A percentile compares a stretch with the other conserved stretches of the same genome.
phyloP scores from a whole-genome alignment of 2,113 vertebrate species.

The Anoura caudifer region DNA sequence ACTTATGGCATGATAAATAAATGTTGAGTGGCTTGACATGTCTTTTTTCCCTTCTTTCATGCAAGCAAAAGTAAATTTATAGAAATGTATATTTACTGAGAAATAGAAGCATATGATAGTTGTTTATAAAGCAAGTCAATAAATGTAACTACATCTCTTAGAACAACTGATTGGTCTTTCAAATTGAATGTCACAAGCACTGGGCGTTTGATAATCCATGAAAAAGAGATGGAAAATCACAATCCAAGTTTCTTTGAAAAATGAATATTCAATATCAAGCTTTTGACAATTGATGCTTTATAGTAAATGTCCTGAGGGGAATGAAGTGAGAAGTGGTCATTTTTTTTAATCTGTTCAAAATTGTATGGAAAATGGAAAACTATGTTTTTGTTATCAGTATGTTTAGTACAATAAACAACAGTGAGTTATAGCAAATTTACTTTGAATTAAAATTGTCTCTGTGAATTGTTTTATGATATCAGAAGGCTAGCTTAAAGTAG shows the following conservation, averaged over 20 bases:
- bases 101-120: not conserved
- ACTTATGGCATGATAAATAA: not conserved
- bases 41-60: not conserved
- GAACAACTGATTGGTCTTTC: constrained; percentile 3
- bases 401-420: not conserved
- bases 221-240: not conserved
- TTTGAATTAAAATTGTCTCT: constrained; percentile 26
- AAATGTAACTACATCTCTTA: not conserved
- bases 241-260: constrained; percentile 4
- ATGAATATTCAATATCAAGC: not conserved
- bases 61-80: not conserved
- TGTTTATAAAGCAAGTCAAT: not conserved
- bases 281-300: not conserved
- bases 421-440: not conserved
- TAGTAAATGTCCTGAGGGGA: not conserved
- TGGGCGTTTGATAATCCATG: not conserved
- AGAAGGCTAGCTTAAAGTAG: not conserved
- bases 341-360: not conserved
- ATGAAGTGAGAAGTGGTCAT: not conserved
- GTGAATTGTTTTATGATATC: not conserved
- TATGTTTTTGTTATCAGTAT: not conserved
- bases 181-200: not conserved
- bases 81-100: not conserved
- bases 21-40: not conserved
- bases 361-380: not conserved